Evolutionary conservation across 2,113 vertebrate genomes (phyloP).

Genomic region (Hyla sarda): DNA sequence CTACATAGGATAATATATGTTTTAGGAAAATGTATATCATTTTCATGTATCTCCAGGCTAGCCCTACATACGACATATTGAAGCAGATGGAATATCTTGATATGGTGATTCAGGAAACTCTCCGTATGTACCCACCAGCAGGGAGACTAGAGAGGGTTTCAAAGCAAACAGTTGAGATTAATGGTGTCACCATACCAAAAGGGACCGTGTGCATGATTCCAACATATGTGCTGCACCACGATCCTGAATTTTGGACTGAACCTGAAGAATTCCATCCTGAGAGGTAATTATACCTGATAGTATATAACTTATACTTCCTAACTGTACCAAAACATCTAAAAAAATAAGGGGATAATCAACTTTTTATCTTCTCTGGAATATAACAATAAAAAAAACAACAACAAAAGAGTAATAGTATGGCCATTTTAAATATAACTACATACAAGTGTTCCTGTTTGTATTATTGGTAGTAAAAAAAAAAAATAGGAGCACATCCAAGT

Average conservation of each 20-base stretch:
- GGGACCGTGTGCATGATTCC: conserved; percentile 71
- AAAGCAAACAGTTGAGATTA: conserved; percentile 79
- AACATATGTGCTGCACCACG: conserved; percentile 66
- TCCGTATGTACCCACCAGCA: conserved; percentile 73
- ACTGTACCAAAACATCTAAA: too few species aligned
- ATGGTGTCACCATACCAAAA: conserved; percentile 77
- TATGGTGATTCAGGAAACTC: conserved; percentile 78
- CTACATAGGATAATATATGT: background rate
- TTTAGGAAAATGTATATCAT: too few species aligned
- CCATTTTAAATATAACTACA: too few species aligned
- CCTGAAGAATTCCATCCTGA: conserved; percentile 79
- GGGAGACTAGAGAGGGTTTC: conserved; percentile 76
- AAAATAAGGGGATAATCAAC: too few species aligned
- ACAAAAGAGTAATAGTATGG: too few species aligned
- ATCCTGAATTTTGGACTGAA: conserved; percentile 71
- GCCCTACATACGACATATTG: conserved; percentile 71
- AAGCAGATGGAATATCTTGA: conserved; percentile 85
- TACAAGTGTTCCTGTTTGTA: background rate
- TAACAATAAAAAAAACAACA: too few species aligned
- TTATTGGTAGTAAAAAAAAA: background rate
- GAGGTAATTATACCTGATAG: conserved; percentile 70
- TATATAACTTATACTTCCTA: too few species aligned
- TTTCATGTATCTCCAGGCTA: conserved; percentile 62
- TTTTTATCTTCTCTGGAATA: too few species aligned
- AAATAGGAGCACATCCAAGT: background rate